A percentile compares a stretch with the other conserved stretches of the same genome.
These are phyloP conservation scores for Plestiodon gilberti DNA, from an alignment of 2,113 vertebrate genomes.

Conservation along the genomic window DNA sequence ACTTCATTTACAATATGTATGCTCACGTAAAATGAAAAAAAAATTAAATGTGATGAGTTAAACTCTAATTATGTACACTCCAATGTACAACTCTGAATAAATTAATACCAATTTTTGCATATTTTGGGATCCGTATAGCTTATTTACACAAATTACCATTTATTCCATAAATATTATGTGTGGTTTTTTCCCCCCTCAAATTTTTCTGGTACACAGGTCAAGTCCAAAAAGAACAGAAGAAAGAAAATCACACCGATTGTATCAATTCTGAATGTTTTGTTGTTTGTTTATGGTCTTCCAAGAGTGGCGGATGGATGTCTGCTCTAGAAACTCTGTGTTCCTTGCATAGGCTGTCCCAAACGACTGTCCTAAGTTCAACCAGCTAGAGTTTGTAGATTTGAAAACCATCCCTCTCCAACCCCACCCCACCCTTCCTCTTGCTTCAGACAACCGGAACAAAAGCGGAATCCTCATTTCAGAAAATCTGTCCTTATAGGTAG, in stretches of 20 bases:
- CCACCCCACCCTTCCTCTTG: background rate
- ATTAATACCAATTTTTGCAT: conserved; percentile 99
- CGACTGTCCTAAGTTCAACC: no score
- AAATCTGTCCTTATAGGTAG: background rate
- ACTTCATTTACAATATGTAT: conserved; percentile 93
- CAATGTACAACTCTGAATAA: conserved; percentile 99
- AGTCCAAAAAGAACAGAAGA: background rate
- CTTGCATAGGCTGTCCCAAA: background rate
- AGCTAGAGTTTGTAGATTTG: background rate
- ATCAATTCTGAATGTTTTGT: background rate
- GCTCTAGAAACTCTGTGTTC: background rate
- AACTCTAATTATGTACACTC: conserved; percentile 96
- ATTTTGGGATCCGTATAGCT: conserved; percentile 95
- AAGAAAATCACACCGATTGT: background rate
- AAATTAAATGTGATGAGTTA: conserved; percentile 86
- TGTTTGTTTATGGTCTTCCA: background rate
- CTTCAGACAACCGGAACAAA: background rate
- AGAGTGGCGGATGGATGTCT: background rate
- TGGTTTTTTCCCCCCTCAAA: background rate
- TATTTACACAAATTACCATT: conserved; percentile 99
- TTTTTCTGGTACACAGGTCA: conserved; percentile 76
- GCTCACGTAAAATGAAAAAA: conserved; percentile 87
- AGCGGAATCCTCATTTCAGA: background rate
- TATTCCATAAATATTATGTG: conserved; percentile 96
- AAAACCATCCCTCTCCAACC: background rate